Evolutionary conservation across 2,888 invertebrate genomes (phyloP), one percentile per base, ranked within the genome.

Genomic region (Mythimna vitellina): DNA sequence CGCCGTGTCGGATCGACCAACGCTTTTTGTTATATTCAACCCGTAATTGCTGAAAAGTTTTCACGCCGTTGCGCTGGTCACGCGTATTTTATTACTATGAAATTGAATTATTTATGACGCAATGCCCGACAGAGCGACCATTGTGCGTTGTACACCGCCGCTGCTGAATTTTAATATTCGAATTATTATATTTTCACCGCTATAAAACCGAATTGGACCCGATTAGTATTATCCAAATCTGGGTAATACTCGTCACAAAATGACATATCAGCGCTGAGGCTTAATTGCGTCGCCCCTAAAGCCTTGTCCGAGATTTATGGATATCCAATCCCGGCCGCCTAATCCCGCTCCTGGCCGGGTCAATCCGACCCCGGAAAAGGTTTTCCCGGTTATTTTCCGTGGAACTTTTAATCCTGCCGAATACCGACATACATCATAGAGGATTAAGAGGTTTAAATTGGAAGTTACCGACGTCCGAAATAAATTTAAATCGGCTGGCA

Each of bases 391-490:
- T 96, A 96, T 96, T 96, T 96, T 96, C 96, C 96, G 94, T 94
- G 94, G 95, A 96, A 96, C 96, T 96, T 96, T 96, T 96, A 96
- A 96, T 96, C 96, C 96, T 87, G 92, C 94, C 93, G 95, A 96
- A 96, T 96, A 96, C 96, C 96, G 94, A 95, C 95, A 96, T 96
- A 95, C 95, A 96, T 96, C 96, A 96, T 96, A 95, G 94, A 93
- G 96, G 96, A 96, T 96, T 96, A 96, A 96, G 96, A 96, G 96
- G 96, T 96, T 96, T 96, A 96, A 96, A 96, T 96, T 96, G 96
- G 96, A 96, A 96, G 96, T 96, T 96, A 96, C 96, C 96, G 95
- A 95, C 96, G 96, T 94, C 94, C 95, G 95, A 95, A 95, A 96
- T 96, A 96, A 96, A 96, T 96, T 96, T 95, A 95, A 95, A 96